phyloP scores from a whole-genome alignment of 2,113 vertebrate genomes.

The Corythornis madagascariensis region DNA sequence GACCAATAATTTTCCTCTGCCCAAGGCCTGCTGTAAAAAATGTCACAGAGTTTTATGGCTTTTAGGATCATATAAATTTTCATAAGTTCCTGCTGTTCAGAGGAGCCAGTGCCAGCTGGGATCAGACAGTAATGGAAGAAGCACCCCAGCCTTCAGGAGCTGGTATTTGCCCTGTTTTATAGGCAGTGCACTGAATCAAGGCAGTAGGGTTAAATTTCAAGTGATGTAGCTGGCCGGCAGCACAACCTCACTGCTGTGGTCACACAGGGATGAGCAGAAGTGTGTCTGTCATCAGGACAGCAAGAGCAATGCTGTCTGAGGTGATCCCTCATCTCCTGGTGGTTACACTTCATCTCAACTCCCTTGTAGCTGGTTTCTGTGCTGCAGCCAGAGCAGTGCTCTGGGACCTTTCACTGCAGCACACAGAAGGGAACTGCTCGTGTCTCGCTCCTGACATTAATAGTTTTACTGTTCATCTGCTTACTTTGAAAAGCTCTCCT shows the following conservation, averaged over 20 bases:
- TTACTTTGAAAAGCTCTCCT: neutral
- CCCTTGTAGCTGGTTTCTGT: neutral
- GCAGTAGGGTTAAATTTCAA: neutral
- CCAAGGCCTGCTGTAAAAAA: neutral
- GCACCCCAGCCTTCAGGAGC: neutral
- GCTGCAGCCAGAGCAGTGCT: neutral
- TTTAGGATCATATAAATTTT: neutral
- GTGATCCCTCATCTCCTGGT: accelerated
- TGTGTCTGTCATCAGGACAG: neutral
- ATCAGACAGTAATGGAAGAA: neutral
- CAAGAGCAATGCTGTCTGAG: neutral
- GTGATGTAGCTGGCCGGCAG: neutral
- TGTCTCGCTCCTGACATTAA: neutral
- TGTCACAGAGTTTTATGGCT: neutral
- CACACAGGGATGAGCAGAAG: neutral
- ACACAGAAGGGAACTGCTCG: accelerated
- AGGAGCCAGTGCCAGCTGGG: neutral
- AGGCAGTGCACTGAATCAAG: neutral
- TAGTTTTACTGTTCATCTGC: neutral
- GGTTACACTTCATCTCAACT: accelerated
- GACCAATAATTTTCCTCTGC: neutral
- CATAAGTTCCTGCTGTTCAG: neutral
- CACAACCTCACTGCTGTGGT: neutral
- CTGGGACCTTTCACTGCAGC: neutral
- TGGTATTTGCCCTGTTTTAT: neutral